Base-by-base conservation (phyloP, 35 echinoderm and acorn worm species). In the Apostichopus japonicus region DNA sequence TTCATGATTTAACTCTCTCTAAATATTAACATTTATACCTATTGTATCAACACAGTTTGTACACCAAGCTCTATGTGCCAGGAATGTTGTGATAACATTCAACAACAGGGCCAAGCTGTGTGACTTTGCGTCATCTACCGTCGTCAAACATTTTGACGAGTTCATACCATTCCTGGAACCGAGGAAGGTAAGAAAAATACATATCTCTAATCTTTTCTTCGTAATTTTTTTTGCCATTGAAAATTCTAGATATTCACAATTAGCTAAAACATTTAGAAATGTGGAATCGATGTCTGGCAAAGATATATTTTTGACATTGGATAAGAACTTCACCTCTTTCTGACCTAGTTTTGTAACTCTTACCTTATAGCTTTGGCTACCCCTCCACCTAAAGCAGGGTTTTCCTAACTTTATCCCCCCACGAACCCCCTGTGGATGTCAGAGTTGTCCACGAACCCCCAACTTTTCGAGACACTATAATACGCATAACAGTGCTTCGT, bases 61-160 rank as follows among this genome's bases (percentile, higher is more conserved):
- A 1, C 95, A 96, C 67, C 92, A 81, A 77, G 92, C 93, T 15
- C 93, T 99, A 15, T 96, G 95, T 95, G 97, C 97, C 1, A 92
- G 93, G 84, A 99, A 99, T 81, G 92, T 99, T 56, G 78, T 99
- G 13, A 95, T 99, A 11, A 99, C 97, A 51, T 99, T 96, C 93
- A 95, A 99, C 87, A 99, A 99, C 90, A 92, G 94, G 25, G 97
- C 97, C 16, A 99, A 99, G 92, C 89, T 99, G 15, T 95, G 91
- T 23, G 97, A 99, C 92, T 99, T 99, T 87, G 87, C 95, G 16
- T 24, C 87, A 78, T 93, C 95, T 15, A 93, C 80, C 0, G 95
- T 95, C n/a, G 87, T 99, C 10, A 95, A 95, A 10, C 86, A 92
- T 14, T 65, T 61, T 13, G 21, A 62, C 8, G 90, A 92, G 33